Evolutionary conservation across 2,113 vertebrate species (phyloP), one percentile per base, ranked within the genome.

Genomic region (Zeus faber): DNA sequence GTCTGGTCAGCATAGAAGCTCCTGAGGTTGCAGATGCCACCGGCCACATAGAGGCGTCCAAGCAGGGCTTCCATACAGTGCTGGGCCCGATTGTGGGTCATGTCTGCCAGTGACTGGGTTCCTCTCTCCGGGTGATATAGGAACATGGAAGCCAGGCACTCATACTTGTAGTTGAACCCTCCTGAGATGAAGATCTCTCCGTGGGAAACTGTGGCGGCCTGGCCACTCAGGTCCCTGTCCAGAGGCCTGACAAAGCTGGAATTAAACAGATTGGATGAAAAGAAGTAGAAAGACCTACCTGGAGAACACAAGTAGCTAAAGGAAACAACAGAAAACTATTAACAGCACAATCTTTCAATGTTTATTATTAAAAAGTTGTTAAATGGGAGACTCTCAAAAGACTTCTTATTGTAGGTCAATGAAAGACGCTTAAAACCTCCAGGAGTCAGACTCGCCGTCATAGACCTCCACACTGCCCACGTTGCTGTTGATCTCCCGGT

Each of bases 401-500:
- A n/a, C n/a, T n/a, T n/a, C n/a, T n/a, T n/a, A n/a, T n/a, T n/a
- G n/a, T n/a, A n/a, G n/a, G n/a, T n/a, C n/a, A n/a, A n/a, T n/a
- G n/a, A n/a, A n/a, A n/a, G n/a, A n/a, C n/a, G n/a, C n/a, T n/a
- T n/a, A n/a, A n/a, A n/a, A 91, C 89, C 89, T 90, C 89, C 90
- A 91, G 27, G 70, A 57, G 69, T 89, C 70, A 0, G 59, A 72
- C 27, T 80, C 62, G 7, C 66, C 61, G 54, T 74, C 72, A 69
- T 90, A 91, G 71, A 80, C 83, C 68, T 90, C 88, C 43, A 90
- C 88, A 3, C 74, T 90, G 57, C 86, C 78, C 21, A 85, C 13
- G 29, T 89, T 90, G 64, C 59, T 80, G 50, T 80, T 81, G 49
- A 87, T 79, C 57, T 89, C 76, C 29, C 62, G 79, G 54, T 91